Evolutionary conservation across 1,140 invertebrate species (phyloP).

Genomic region (Drosophila setifemur): DNA sequence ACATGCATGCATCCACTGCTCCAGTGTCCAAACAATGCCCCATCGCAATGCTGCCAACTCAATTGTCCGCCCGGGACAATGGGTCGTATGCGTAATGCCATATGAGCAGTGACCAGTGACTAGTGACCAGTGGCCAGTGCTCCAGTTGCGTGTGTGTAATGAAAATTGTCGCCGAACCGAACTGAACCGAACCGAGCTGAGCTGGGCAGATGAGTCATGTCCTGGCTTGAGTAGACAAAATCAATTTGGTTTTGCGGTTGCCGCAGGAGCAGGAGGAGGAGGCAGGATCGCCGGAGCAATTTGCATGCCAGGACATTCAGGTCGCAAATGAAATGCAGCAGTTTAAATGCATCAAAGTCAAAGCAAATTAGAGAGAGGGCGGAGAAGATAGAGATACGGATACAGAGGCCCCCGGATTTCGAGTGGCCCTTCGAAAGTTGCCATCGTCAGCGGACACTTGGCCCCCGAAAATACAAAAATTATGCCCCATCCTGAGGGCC

Average conservation of each 20-base stretch:
- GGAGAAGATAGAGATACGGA: no score
- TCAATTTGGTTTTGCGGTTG: constrained; percentile 78
- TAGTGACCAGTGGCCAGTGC: no score
- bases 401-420: not conserved
- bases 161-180: constrained; percentile 65
- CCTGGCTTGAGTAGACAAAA: constrained; percentile 72
- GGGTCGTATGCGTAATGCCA: constrained; percentile 72
- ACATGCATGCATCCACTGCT: constrained; percentile 70
- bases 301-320: constrained; percentile 41
- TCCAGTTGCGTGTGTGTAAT: constrained; percentile 73
- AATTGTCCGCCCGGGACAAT: constrained; percentile 64
- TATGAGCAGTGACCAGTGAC: no score
- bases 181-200: constrained; percentile 11
- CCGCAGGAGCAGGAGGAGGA: not conserved
- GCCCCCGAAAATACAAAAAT: constrained; percentile 27
- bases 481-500: no score
- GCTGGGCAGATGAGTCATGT: constrained; percentile 12
- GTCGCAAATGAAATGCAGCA: constrained; percentile 38
- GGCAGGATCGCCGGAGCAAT: constrained; percentile 44
- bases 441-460: constrained; percentile 42
- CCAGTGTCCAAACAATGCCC: constrained; percentile 64
- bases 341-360: constrained; percentile 68
- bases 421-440: constrained; percentile 50
- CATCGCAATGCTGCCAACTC: constrained; percentile 42
- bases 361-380: constrained; percentile 43